Conservation (phyloP, 2,113 vertebrate species). For the Serilophus lunatus region DNA sequence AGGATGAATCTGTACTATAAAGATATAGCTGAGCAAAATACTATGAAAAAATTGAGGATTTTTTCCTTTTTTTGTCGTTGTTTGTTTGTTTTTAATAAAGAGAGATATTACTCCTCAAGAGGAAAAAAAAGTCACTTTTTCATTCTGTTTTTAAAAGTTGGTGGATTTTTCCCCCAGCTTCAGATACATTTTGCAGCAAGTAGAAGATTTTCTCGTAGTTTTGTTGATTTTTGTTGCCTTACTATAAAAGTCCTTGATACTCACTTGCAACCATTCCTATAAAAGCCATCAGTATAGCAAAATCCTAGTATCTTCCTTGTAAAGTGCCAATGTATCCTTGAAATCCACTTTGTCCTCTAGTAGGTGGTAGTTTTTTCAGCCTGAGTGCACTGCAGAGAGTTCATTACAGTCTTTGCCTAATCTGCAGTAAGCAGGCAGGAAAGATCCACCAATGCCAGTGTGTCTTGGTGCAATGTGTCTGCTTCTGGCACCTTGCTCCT, state of each 20-base stretch:
- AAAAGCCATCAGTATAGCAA: not conserved
- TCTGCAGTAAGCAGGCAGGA: not conserved
- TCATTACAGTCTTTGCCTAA: not conserved
- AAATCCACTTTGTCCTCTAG: slow-evolving; percentile 6
- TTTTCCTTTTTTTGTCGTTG: not conserved
- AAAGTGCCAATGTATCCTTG: slow-evolving; percentile 2
- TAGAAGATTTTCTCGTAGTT: not conserved
- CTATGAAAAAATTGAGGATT: not conserved
- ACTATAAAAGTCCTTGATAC: slow-evolving; percentile 42
- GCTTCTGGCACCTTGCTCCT: not conserved
- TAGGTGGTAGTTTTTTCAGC: not conserved
- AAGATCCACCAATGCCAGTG: not conserved
- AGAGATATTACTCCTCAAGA: not conserved
- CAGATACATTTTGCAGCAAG: not conserved
- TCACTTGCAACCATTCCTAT: not conserved
- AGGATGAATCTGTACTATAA: not conserved
- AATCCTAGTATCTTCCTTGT: not conserved
- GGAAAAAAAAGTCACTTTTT: not conserved
- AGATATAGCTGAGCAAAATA: slow-evolving; percentile 3
- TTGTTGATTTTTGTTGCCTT: not conserved
- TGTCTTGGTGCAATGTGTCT: not conserved
- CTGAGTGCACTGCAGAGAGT: not conserved
- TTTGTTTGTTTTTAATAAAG: not conserved
- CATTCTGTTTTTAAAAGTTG: not conserved
- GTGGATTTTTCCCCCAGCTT: not conserved